A percentile compares a stretch with the other conserved stretches of the same genome.
Evolutionary conservation across 2,797 vertebrate genomes (phyloP).

Genomic region (Halcyon leucocephala): DNA sequence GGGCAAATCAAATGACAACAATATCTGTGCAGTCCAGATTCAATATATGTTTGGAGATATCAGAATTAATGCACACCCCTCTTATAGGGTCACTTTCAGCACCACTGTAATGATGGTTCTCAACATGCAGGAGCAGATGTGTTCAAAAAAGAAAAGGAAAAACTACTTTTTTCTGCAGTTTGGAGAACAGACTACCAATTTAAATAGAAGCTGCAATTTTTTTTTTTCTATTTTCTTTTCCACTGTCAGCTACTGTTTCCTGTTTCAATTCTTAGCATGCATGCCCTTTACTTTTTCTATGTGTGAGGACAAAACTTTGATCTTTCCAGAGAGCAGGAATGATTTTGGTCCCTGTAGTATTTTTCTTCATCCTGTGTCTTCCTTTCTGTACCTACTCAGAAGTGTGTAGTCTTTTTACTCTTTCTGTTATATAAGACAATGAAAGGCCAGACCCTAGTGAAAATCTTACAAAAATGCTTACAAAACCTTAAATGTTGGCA

Average conservation of each 20-base stretch:
- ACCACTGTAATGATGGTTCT: neutral
- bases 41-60: neutral
- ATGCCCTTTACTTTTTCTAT: slow-evolving; percentile 16
- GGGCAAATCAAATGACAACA: neutral
- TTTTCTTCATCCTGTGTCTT: neutral
- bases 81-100: neutral
- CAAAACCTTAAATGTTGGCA: neutral
- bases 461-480: neutral
- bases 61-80: neutral
- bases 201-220: neutral
- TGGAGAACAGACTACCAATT: neutral
- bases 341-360: neutral
- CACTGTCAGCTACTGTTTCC: neutral
- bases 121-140: neutral
- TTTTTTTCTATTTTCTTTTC: neutral
- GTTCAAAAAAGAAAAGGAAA: neutral
- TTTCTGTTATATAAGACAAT: neutral
- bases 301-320: neutral
- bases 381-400: neutral
- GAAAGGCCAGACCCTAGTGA: neutral
- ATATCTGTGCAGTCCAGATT: neutral
- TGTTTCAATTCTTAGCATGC: neutral
- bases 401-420: neutral
- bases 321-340: neutral
- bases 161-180: neutral